Conservation (phyloP, 2,113 vertebrate genomes). For the Amphilophus citrinellus region DNA sequence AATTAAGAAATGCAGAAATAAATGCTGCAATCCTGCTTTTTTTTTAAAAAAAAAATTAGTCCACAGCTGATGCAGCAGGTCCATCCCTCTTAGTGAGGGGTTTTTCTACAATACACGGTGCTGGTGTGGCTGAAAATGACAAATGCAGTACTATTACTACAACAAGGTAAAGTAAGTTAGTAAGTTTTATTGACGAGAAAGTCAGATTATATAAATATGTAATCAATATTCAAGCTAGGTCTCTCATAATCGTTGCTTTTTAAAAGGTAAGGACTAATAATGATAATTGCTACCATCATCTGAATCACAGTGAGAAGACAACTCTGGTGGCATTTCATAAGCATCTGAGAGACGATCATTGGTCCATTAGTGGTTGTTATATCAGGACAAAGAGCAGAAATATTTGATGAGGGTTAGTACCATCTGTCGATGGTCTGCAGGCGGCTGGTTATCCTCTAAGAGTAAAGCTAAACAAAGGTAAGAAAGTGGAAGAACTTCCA, state of each 20-base stretch:
- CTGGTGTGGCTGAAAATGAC: conserved; percentile 42
- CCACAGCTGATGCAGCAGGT: not conserved
- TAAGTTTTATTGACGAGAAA: not conserved
- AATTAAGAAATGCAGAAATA: not conserved
- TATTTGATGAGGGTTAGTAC: conserved; percentile 5
- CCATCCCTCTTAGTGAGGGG: not conserved
- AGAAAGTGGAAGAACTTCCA: not conserved
- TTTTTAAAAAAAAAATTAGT: not conserved
- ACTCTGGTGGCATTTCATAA: conserved; percentile 5
- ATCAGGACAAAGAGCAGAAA: conserved; percentile 6
- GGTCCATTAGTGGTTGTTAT: conserved; percentile 24
- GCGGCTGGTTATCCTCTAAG: not conserved
- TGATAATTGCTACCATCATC: not conserved
- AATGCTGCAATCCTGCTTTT: not conserved
- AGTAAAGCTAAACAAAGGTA: not conserved
- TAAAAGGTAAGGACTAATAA: not conserved
- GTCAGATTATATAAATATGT: not conserved
- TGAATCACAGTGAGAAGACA: conserved; percentile 12
- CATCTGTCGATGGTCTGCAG: not conserved
- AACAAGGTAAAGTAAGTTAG: not conserved
- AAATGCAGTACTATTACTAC: not conserved
- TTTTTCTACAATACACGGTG: conserved; percentile 11
- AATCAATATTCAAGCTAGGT: not conserved
- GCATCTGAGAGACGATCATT: conserved; percentile 23
- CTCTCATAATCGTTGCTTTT: not conserved